Evolutionary conservation across 2,113 vertebrate species (phyloP).

Genomic region (cat (Felis catus)): F.catus_Fca126_mat1.0 CM031424.1:25064001-25064500

Average conservation of each 20-base stretch:
- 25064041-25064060: not conserved
- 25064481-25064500: not conserved
- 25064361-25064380: not conserved
- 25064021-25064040: not conserved
- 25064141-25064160: no score
- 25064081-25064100: not conserved
- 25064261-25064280: no score
- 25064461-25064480: not conserved
- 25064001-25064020: not conserved
- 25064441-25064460: not conserved
- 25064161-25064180: no score
- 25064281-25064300: no score
- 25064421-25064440: not conserved
- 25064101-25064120: not conserved
- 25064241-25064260: no score
- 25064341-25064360: no score
- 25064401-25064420: not conserved
- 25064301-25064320: no score
- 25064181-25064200: no score
- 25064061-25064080: not conserved
- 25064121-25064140: no score
- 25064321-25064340: no score
- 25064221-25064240: no score
- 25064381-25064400: not conserved
- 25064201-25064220: no score